These are phyloP conservation scores for Xyrauchen texanus DNA, from an alignment of 2,113 vertebrate genomes.

Conservation along the genomic window DNA sequence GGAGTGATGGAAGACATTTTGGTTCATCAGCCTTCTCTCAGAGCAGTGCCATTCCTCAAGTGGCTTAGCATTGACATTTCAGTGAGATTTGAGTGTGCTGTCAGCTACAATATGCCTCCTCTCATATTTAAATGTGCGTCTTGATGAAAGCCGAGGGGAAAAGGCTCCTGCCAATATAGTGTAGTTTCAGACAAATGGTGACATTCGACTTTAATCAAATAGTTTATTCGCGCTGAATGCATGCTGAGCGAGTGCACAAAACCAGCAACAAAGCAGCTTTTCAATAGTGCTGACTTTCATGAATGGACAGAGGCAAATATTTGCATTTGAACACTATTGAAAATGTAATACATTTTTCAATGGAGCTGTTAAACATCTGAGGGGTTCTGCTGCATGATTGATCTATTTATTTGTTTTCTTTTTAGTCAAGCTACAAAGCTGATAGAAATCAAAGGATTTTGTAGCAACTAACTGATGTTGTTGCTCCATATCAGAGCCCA, in stretches of 20 bases:
- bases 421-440: slow-evolving; percentile 39
- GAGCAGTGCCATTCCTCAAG: slow-evolving; percentile 50
- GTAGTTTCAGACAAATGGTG: slow-evolving; percentile 60
- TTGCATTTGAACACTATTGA: slow-evolving; percentile 59
- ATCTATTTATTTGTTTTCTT: slow-evolving; percentile 54
- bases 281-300: slow-evolving; percentile 54
- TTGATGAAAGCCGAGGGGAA: slow-evolving; percentile 47
- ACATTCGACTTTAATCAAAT: slow-evolving; percentile 63
- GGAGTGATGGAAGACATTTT: slow-evolving; percentile 58
- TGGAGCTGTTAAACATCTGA: slow-evolving; percentile 59
- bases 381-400: slow-evolving; percentile 37
- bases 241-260: slow-evolving; percentile 45
- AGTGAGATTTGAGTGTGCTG: slow-evolving; percentile 56
- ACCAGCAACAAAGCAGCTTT: slow-evolving; percentile 45
- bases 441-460: slow-evolving; percentile 49
- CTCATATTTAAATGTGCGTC: slow-evolving; percentile 57
- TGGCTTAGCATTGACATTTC: slow-evolving; percentile 69
- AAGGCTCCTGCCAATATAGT: slow-evolving; percentile 26
- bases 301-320: slow-evolving; percentile 53
- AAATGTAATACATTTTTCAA: slow-evolving; percentile 57
- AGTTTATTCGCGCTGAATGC: slow-evolving; percentile 41
- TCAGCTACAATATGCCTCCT: slow-evolving; percentile 65
- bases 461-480: not conserved
- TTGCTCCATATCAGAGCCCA: slow-evolving; percentile 17
- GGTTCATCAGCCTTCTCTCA: slow-evolving; percentile 40